Evolutionary conservation across 2,797 vertebrate genomes (phyloP), one percentile per base, ranked within the genome.

Genomic region (Acanthopagrus latus): DNA sequence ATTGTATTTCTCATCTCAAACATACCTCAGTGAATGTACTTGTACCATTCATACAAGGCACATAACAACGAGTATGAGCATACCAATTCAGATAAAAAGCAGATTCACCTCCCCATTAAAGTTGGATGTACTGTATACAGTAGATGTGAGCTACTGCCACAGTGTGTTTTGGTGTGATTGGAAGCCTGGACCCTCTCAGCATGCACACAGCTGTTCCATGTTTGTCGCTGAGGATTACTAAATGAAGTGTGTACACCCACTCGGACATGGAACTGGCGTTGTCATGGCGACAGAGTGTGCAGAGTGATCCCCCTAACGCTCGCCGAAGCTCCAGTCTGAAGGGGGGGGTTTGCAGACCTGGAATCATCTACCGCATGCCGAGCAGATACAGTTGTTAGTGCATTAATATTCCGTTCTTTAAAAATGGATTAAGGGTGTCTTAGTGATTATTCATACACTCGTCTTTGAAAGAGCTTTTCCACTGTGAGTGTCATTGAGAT

Each of bases 251-350:
- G 85, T 86, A 90, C 91, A 92, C 92, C 88, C 91, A 92, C 90
- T 93, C 91, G 84, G 92, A 91, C 88, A 86, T 88, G 80, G 92
- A 95, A 93, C 87, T 86, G 84, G 85, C 50, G 95, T 96, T 95
- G 95, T 94, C 95, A 95, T 95, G 94, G 94, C 91, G 92, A 95
- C 89, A 86, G 90, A 81, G 89, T 88, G 92, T 87, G 88, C 86
- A 83, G 86, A 87, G 84, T 74, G 83, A 95, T 94, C 90, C 92
- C 87, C 73, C 33, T 38, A 85, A 82, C 66, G 65, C 83, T 86
- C 58, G 74, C 82, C 50, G 82, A 84, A 74, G 73, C 86, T 81
- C 64, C 77, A 18, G 72, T 64, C 86, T 70, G 80, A 87, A 72
- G 86, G 70, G 71, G 60, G 76, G 48, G 67, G 74, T 92, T 87